Conservation (phyloP, 2,888 invertebrate species). For the Eurytoma adleriae region DNA sequence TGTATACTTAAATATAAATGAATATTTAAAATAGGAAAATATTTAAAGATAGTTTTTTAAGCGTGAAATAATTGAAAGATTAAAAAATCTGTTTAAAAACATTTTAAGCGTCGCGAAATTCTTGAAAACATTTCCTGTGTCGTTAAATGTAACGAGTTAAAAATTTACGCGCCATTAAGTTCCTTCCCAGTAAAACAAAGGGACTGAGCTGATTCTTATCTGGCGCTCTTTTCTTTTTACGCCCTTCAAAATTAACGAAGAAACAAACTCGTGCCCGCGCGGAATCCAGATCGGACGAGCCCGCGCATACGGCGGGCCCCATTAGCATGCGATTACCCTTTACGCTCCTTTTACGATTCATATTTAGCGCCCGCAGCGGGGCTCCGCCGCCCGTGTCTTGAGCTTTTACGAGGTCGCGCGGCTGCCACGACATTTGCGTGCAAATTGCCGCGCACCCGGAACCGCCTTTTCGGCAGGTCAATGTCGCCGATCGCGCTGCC, state of each 20-base stretch:
- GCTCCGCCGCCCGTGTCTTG: conserved; percentile 18
- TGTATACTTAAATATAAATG: too few relatives aligned
- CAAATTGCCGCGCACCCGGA: conserved; percentile 46
- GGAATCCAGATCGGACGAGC: conserved; percentile 57
- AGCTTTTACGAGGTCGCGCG: conserved; percentile 32
- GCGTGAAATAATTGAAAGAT: too few relatives aligned
- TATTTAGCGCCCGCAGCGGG: conserved; percentile 64
- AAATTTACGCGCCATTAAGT: conserved; percentile 30
- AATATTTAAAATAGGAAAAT: too few relatives aligned
- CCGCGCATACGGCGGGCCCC: conserved; percentile 65
- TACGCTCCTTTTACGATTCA: conserved; percentile 70
- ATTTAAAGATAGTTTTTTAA: too few relatives aligned
- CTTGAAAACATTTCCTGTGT: too few relatives aligned
- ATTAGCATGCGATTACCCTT: conserved; percentile 72
- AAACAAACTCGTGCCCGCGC: neutral
- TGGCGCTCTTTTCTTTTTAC: conserved; percentile 23
- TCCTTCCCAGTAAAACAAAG: conserved; percentile 34
- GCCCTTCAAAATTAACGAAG: conserved; percentile 8
- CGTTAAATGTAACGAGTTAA: too few relatives aligned
- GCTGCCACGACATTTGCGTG: conserved; percentile 51
- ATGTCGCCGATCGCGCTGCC: conserved; percentile 46
- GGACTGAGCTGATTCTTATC: neutral
- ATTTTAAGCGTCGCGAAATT: too few relatives aligned
- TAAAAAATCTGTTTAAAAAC: too few relatives aligned
- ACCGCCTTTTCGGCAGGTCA: conserved; percentile 29